Conservation (phyloP, 2,888 invertebrate species). For the Heliconius ismenius region DNA sequence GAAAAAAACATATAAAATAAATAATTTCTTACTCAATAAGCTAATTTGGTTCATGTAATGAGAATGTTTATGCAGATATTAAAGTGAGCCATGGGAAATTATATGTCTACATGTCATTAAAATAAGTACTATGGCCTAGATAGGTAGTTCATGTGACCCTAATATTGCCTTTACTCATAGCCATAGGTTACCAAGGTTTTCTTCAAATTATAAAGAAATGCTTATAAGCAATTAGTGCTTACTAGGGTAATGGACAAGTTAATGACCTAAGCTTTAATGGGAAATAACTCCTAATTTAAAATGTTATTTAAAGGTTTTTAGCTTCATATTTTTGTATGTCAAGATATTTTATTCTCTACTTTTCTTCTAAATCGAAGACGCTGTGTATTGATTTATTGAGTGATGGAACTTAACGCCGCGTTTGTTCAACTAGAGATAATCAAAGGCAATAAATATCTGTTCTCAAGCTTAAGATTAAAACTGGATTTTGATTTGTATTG, state of each 20-base stretch:
- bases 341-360: not conserved
- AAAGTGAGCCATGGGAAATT: slow-evolving; percentile 15
- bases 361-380: not conserved
- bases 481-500: slow-evolving; percentile 35
- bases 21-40: slow-evolving; percentile 2
- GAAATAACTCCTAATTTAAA: not conserved
- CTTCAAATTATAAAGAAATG: slow-evolving; percentile 19
- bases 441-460: slow-evolving; percentile 5
- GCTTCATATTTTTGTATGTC: too few species aligned
- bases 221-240: slow-evolving; percentile 4
- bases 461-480: slow-evolving; percentile 29
- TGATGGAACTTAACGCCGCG: not conserved
- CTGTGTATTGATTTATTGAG: too few species aligned
- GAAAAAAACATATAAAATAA: not conserved
- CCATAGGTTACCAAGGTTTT: not conserved
- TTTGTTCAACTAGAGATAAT: too few species aligned
- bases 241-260: slow-evolving; percentile 9
- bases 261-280: not conserved
- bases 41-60: not conserved
- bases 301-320: too few species aligned
- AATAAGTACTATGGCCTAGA: slow-evolving; percentile 19
- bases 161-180: slow-evolving; percentile 12
- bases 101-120: slow-evolving; percentile 13
- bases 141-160: slow-evolving; percentile 14
- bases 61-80: slow-evolving; percentile 4